These are phyloP conservation scores for Eretmocerus hayati DNA, from an alignment of 2,888 invertebrate genomes.

Conservation along the genomic window DNA sequence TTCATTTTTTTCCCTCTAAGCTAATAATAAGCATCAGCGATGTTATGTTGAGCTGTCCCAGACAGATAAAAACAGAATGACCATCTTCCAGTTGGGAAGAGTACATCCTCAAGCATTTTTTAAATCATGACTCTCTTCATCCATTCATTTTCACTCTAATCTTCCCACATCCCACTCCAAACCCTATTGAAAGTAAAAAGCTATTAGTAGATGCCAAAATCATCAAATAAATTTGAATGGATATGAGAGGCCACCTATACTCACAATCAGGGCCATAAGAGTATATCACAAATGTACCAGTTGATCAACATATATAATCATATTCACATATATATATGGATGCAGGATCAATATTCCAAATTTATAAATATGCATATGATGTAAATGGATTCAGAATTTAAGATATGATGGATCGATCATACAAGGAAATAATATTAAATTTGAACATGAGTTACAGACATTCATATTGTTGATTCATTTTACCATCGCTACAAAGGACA, in stretches of 20 bases:
- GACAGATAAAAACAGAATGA: constrained; percentile 20
- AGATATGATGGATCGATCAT: too few relatives aligned
- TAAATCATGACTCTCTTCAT: constrained; percentile 37
- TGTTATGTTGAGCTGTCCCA: constrained; percentile 26
- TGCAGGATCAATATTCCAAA: too few relatives aligned
- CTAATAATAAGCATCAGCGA: constrained; percentile 16
- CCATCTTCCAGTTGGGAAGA: constrained; percentile 40
- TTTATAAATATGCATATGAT: too few relatives aligned
- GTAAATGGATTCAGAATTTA: too few relatives aligned
- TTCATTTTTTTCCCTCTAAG: constrained; percentile 14
- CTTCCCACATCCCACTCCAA: constrained; percentile 30
- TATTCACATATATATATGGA: too few relatives aligned
- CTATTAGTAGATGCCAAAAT: constrained; percentile 40
- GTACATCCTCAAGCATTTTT: constrained; percentile 43
- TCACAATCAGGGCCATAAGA: constrained; percentile 29
- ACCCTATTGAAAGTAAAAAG: constrained; percentile 46
- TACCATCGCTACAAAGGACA: too few relatives aligned
- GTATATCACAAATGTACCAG: too few relatives aligned
- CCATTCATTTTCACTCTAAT: constrained; percentile 30
- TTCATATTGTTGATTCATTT: too few relatives aligned
- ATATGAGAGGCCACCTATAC: constrained; percentile 25
- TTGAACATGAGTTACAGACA: too few relatives aligned
- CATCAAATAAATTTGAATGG: constrained; percentile 16
- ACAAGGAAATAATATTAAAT: too few relatives aligned
- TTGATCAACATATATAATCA: too few relatives aligned